Evolutionary conservation across 2,797 vertebrate genomes (phyloP), one percentile per base, ranked within the genome.

Genomic region (Argentina silus): DNA sequence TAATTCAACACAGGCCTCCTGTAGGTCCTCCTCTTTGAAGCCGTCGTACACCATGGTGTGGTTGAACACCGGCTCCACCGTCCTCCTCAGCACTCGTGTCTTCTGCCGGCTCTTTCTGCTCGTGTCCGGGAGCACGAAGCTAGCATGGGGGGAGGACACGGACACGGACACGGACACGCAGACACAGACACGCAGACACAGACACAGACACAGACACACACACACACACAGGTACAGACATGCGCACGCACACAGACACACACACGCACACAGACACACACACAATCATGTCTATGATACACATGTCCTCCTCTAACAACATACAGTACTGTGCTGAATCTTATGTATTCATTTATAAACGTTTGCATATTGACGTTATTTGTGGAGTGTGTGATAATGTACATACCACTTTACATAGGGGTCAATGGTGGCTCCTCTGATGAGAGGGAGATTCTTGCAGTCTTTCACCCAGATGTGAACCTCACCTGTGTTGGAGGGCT

Each of bases 11-110:
- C 98, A 99, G 76, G 97, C 97, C 71, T 99, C 97, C 1, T 47
- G 92, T 21, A 99, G 85, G 73, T 99, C 98, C 23, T 91, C 90
- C 59, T 93, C 89, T 70, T 89, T 92, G 88, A 99, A 98, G 64
- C 98, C 98, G 3, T 99, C 97, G 0, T 99, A 99, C 64, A 99
- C 97, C 97, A 99, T 98, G 0, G 97, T 99, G 87, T 99, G 98
- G 89, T 99, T 99, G 83, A 98, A 99, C 14, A 94, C 70, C 0
- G 98, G 98, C 60, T 94, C 94, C 14, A 78, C 77, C 0, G 95
- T 97, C 82, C 96, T 95, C 70, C 94, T 90, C 75, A 99, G 87
- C 0, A 95, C 93, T 7, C 97, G 95, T 0, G 98, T 99, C 90
- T 97, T 98, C 91, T 99, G 98, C 0, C 96, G 95, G 79, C 97